These are phyloP conservation scores for Catagonus wagneri DNA, from an alignment of 2,113 vertebrate species.

Conservation along the genomic window DNA sequence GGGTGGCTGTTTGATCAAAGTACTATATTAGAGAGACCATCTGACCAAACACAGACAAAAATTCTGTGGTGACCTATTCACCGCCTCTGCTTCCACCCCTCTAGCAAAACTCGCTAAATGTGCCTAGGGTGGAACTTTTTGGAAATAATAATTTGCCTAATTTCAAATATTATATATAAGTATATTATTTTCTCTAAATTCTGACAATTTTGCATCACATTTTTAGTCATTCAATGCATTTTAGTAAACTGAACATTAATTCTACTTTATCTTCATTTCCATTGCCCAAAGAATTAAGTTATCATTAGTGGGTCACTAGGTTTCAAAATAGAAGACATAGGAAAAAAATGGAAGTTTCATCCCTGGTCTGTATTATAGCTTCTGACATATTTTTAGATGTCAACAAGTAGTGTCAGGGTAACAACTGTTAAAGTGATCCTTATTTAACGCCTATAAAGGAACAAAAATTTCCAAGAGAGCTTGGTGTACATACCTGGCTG, in stretches of 20 bases:
- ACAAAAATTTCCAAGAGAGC: constrained; percentile 68
- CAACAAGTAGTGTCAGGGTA: constrained; percentile 82
- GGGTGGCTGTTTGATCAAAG: background rate
- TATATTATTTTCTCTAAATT: constrained; percentile 45
- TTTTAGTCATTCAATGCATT: constrained; percentile 59
- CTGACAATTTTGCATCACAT: constrained; percentile 70
- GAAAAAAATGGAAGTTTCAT: constrained; percentile 73
- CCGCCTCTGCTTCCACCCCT: background rate
- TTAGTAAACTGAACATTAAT: constrained; percentile 67
- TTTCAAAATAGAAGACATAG: constrained; percentile 77
- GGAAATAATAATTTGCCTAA: constrained; percentile 24
- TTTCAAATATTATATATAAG: constrained; percentile 62
- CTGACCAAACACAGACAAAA: constrained; percentile 1
- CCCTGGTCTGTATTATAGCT: constrained; percentile 76
- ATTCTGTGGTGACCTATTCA: background rate
- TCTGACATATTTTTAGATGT: constrained; percentile 82
- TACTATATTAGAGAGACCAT: constrained; percentile 45
- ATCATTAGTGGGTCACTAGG: constrained; percentile 75
- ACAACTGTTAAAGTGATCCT: constrained; percentile 80
- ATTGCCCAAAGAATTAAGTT: constrained; percentile 77
- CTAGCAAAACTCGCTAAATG: background rate
- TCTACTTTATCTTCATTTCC: constrained; percentile 75
- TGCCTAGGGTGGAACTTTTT: background rate
- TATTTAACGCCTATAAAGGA: constrained; percentile 80
- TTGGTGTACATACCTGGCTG: constrained; percentile 40